phyloP scores from a whole-genome alignment of 2,113 vertebrate genomes.

The Sinocyclocheilus maitianheensis region DNA sequence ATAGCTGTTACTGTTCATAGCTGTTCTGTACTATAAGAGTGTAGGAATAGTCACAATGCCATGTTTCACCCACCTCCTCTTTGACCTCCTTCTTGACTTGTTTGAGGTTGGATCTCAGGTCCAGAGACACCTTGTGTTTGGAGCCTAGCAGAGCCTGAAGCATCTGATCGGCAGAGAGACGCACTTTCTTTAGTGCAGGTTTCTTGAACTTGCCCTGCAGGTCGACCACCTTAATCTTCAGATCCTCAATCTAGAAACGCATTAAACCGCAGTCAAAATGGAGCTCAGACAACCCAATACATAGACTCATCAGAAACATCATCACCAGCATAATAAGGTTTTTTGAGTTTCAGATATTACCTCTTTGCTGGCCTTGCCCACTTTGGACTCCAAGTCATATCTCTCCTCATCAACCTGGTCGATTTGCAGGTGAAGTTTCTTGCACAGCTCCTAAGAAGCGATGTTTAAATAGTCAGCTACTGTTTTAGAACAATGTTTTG shows the following conservation, averaged over 20 bases:
- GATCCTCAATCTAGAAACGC: constrained; percentile 80
- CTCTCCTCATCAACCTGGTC: constrained; percentile 90
- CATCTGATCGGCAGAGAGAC: constrained; percentile 89
- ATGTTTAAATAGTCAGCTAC: constrained; percentile 3
- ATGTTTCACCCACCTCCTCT: constrained; percentile 73
- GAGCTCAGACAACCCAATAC: not conserved
- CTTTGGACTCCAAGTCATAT: constrained; percentile 85
- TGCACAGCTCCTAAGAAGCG: constrained; percentile 83
- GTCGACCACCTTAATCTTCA: constrained; percentile 62
- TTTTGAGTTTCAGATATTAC: constrained; percentile 64
- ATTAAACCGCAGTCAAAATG: not conserved
- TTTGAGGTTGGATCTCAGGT: constrained; percentile 88
- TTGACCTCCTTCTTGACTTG: constrained; percentile 93
- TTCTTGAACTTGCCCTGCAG: constrained; percentile 89
- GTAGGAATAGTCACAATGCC: not conserved
- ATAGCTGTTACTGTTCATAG: not conserved
- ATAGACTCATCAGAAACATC: too few species aligned
- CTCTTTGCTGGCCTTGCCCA: constrained; percentile 87
- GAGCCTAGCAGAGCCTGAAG: constrained; percentile 86
- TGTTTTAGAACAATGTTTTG: not conserved
- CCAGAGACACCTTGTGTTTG: constrained; percentile 91
- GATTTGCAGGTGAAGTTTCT: constrained; percentile 83
- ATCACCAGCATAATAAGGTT: not conserved
- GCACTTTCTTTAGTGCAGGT: constrained; percentile 80
- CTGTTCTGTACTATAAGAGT: not conserved